Evolutionary conservation across 2,888 invertebrate species (phyloP), one percentile per base, ranked within the genome.

Genomic region (Pilophorus perplexus): DNA sequence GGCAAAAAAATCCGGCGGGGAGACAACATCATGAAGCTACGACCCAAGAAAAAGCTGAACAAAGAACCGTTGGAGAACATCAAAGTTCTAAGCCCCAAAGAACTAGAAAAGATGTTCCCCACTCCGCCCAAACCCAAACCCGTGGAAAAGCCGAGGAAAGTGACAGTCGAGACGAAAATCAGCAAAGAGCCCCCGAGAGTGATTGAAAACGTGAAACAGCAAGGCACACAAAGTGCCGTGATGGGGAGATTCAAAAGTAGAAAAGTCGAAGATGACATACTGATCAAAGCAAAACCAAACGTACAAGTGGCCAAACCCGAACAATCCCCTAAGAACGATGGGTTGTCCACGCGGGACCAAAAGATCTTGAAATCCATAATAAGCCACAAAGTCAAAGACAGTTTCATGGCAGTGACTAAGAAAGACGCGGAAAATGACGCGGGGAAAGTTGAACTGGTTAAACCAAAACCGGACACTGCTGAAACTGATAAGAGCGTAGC

Each of bases 41-140:
- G 25, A 25, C 23, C 40, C 5, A 42, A 12, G 16, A 40, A 42
- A 14, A 44, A 25, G 18, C 33, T 1, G 12, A 44, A 1, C 27
- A 27, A 3, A 42, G 59, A 42, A 2, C 25, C 18, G 6, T 6
- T 33, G 6, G 59, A 44, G 16, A 59, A 27, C 33, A 59, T 59
- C 20, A 59, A 20, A 4, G 27, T 59, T 16, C 33, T 59, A 44
- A 25, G 42, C 12, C 44, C 59, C 2, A 40, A 44, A 42, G 59
- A 59, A 6, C 33, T 59, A 33, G 59, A 59, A 1, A 40, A 25
- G 18, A 40, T 59, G 44, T 59, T 59, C 18, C 59, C 59, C 1
- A 3, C 59, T 1, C 42, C 59, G 23, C 59, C 59, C 8, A 59
- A 59, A 59, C 59, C 59, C 10, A 59, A 59, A 18, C 25, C 27